A percentile compares a stretch with the other conserved stretches of the same genome.
These are phyloP conservation scores for Euthynnus affinis DNA, from an alignment of 2,797 vertebrate species.

Conservation along the genomic window DNA sequence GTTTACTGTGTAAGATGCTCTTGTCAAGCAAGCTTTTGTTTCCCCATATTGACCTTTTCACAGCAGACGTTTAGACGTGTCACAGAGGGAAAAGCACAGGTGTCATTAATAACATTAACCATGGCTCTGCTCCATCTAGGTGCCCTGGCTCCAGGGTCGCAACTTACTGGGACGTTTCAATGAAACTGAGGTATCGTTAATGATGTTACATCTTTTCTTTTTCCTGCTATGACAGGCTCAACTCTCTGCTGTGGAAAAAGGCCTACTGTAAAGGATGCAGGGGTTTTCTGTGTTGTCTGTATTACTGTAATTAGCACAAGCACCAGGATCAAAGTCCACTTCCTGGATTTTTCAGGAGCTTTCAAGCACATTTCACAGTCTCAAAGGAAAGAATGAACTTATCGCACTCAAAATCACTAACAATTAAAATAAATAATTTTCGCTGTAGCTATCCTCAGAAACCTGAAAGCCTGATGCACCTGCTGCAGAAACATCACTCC, in stretches of 20 bases:
- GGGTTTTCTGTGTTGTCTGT: neutral
- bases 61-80: neutral
- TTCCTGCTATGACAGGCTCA: neutral
- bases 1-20: no score
- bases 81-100: neutral
- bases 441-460: constrained; percentile 38
- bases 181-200: neutral
- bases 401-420: neutral
- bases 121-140: constrained; percentile 1
- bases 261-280: neutral
- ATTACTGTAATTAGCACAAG: neutral
- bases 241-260: neutral
- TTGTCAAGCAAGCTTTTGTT: neutral
- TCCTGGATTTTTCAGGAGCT: neutral
- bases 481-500: constrained; percentile 46
- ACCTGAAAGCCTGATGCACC: constrained; percentile 51
- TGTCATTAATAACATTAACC: neutral
- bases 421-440: constrained; percentile 26
- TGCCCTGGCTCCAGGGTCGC: neutral
- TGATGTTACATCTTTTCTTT: neutral
- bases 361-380: neutral
- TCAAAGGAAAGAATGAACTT: constrained; percentile 12
- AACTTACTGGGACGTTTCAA: neutral
- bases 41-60: neutral
- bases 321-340: neutral